Evolutionary conservation across 2,113 vertebrate genomes (phyloP), one percentile per base, ranked within the genome.

Genomic region (Limanda limanda): DNA sequence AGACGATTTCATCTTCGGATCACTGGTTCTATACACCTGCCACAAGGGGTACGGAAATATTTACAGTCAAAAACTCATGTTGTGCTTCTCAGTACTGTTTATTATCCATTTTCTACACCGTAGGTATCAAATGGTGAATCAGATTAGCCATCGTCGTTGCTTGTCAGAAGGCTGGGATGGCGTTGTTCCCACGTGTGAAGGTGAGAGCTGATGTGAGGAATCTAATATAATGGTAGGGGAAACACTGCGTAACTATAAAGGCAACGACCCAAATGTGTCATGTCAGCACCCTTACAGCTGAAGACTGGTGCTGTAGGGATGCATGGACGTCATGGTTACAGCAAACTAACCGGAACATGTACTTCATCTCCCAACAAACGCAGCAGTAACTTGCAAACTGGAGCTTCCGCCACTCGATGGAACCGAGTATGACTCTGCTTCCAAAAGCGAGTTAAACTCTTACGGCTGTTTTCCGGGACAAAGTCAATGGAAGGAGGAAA

Each of bases 1-100:
- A 86, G 25, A 52, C 0, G 94, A 92, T 55, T 97, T 97, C 92
- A 94, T 95, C 42, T 98, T 96, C 91, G 97, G 97, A 66, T 94
- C 95, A 74, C 81, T 90, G 76, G 95, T 97, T 80, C 48, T 64
- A 21, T 95, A 94, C 52, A 89, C 70, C 27, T 95, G 95, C 76
- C 83, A 88, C 10, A 77, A 54, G 78, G 94, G 95, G 95, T 95
- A 94, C 64, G 63, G 48, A 21, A 69, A 66, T 47, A 23, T 64
- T n/a, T 15, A 25, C 8, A 9, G 62, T 35, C 4, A 47, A 0
- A 51, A 5, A 51, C 24, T 2, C 18, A 12, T 62, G 4, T 5
- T 3, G 1, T 31, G 31, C 31, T 31, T 31, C 7, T 31, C 31
- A 6, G 5, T 31, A 31, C 31, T 27, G 7, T 31, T 31, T 31